These are phyloP conservation scores for Meiosimyza platycephala DNA, from an alignment of 2,888 invertebrate genomes.

Conservation along the genomic window DNA sequence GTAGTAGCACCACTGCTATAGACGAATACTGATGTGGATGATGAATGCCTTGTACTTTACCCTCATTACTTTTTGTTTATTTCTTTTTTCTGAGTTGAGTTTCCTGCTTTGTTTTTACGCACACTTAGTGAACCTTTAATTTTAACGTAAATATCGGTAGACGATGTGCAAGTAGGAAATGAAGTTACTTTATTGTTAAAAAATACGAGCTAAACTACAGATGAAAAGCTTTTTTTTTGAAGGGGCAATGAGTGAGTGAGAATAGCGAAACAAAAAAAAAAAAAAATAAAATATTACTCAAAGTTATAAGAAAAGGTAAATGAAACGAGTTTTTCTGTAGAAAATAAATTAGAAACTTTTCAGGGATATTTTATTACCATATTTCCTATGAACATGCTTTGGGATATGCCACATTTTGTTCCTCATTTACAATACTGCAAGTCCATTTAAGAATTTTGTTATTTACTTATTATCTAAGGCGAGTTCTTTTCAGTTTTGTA, in stretches of 20 bases:
- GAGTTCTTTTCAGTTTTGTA: no score
- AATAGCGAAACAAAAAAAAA: neutral
- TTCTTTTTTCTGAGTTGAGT: conserved; percentile 48
- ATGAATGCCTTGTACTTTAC: conserved; percentile 8
- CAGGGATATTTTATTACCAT: no score
- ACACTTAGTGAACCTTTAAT: conserved; percentile 40
- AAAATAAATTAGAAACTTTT: no score
- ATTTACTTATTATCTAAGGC: no score
- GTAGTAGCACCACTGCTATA: conserved; percentile 1
- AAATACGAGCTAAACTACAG: neutral
- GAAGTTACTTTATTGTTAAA: neutral
- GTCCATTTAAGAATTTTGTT: no score
- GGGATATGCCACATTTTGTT: no score
- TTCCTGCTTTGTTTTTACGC: conserved; percentile 51
- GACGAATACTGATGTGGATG: neutral
- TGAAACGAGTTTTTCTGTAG: neutral
- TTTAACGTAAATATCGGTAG: conserved; percentile 22
- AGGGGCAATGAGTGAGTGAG: conserved; percentile 9
- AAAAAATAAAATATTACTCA: neutral
- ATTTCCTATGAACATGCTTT: no score
- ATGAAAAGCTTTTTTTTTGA: neutral
- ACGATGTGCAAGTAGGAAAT: neutral
- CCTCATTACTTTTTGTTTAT: conserved; percentile 11
- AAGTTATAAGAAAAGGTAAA: neutral
- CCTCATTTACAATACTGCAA: no score